Conservation (phyloP, 1,140 invertebrate species). For the Temnothorax nylanderi region DNA sequence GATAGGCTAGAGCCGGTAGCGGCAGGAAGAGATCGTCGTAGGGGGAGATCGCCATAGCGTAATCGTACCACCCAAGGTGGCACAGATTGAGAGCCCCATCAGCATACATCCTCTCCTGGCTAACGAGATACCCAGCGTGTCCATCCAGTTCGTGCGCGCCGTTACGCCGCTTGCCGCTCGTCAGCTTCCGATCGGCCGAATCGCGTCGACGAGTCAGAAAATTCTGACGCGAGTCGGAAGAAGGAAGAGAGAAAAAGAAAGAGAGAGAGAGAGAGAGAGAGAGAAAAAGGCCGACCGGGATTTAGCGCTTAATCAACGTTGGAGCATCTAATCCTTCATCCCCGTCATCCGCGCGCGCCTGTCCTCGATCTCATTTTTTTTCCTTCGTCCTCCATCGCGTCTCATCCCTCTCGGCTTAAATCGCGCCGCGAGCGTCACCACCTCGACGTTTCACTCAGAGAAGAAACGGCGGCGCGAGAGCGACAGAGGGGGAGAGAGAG, state of each 20-base stretch:
- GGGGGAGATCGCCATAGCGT: conserved; percentile 81
- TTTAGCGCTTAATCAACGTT: conserved; percentile 5
- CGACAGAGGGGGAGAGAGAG: background rate
- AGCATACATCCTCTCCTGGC: conserved; percentile 81
- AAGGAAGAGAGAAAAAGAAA: background rate
- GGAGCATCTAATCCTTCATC: conserved; percentile 19
- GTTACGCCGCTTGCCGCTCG: conserved; percentile 33
- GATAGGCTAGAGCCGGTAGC: conserved; percentile 69
- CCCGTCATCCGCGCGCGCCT: conserved; percentile 10
- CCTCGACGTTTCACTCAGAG: conserved; percentile 29
- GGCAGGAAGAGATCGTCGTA: conserved; percentile 85
- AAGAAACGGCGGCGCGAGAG: conserved; percentile 24
- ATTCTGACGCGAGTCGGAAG: background rate
- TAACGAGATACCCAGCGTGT: conserved; percentile 60
- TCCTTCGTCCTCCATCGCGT: conserved; percentile 22
- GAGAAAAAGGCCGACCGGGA: background rate
- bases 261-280: background rate
- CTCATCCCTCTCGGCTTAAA: conserved; percentile 37
- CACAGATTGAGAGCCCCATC: conserved; percentile 85
- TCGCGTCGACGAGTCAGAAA: background rate
- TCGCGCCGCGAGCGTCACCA: conserved; percentile 1
- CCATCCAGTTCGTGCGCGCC: conserved; percentile 44
- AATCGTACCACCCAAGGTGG: conserved; percentile 86
- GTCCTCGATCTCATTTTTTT: conserved; percentile 53
- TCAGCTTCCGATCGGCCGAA: background rate